Base-by-base conservation (phyloP, 2,113 vertebrate genomes). In the Pollimyrus isidori region DNA sequence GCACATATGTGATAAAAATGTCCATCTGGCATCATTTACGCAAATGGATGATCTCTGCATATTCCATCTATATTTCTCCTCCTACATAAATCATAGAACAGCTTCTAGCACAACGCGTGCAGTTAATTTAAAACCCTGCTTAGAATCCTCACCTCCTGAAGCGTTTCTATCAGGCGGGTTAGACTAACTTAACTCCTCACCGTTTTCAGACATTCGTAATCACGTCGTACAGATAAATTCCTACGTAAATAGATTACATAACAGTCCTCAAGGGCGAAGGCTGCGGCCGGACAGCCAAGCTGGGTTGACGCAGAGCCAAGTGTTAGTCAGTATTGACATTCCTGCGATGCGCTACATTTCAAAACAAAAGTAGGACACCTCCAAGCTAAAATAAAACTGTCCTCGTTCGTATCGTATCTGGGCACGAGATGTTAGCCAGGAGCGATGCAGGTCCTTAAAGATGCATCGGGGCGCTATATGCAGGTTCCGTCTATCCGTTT, bases 341-440 rank as follows among this genome's bases (percentile, higher is more conserved):
- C 89, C 49, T 52, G 30, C n/a, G 30, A 53, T 83, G 69, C 53
- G 85, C 52, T 90, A 56, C 84, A 89, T 90, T 88, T 91, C 26
- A 76, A 86, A 80, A 19, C 23, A 83, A 88, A 91, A 93, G 88
- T 92, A 92, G 91, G 90, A 56, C 91, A 39, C 21, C 50, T 49
- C 45, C 39, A 83, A 56, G 50, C 90, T 90, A 88, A 92, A 93
- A 93, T 92, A 93, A 90, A 92, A 83, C 48, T 89, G 90, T 50
- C 90, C 90, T 56, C 89, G 35, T 91, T 91, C 69, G 91, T 90
- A 56, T 86, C 15, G 62, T 84, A 65, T 46, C 39, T 39, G 49
- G 85, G 62, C 26, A 83, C 65, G 46, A 76, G 73, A 91, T 73
- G 49, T 88, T 89, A 90, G 53, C 69, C 48, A 42, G 90, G 49